Conservation (phyloP, 2,113 vertebrate species). For the Pelusios castaneus region DNA sequence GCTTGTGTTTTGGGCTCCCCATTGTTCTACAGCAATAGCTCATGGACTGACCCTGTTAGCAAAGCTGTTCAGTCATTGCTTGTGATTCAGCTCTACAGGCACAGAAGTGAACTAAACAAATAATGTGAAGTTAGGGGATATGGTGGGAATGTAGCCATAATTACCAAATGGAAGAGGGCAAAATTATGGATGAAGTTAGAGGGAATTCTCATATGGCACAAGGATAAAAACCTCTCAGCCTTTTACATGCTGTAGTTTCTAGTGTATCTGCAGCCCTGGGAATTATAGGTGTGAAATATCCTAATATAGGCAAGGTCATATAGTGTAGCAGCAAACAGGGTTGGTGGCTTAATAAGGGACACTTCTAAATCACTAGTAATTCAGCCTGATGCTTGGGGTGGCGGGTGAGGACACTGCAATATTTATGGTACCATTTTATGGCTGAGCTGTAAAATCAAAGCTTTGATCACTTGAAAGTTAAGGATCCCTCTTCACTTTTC, state of each 20-base stretch:
- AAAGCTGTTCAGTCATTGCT: slow-evolving; percentile 3
- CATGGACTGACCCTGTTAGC: slow-evolving; percentile 58
- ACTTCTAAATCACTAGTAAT: not conserved
- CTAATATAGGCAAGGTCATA: not conserved
- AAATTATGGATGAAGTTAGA: not conserved
- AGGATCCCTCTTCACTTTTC: slow-evolving; percentile 34
- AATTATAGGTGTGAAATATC: not conserved
- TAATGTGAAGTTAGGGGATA: not conserved
- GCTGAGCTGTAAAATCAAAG: not conserved
- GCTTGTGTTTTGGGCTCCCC: slow-evolving; percentile 62
- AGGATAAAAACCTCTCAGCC: accelerated
- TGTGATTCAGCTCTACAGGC: accelerated
- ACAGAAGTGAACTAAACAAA: not conserved
- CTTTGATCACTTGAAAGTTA: slow-evolving; percentile 2
- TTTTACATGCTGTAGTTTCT: not conserved
- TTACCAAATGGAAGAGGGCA: not conserved
- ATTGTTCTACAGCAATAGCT: slow-evolving; percentile 56
- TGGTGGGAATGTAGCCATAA: accelerated
- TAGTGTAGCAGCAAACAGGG: not conserved
- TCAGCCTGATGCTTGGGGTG: not conserved
- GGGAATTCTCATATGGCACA: not conserved
- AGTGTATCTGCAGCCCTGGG: not conserved
- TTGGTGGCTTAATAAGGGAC: not conserved
- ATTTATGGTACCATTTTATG: not conserved
- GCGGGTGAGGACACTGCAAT: not conserved